Evolutionary conservation across 2,888 invertebrate genomes (phyloP).

Genomic region (Diaphora mendica): DNA sequence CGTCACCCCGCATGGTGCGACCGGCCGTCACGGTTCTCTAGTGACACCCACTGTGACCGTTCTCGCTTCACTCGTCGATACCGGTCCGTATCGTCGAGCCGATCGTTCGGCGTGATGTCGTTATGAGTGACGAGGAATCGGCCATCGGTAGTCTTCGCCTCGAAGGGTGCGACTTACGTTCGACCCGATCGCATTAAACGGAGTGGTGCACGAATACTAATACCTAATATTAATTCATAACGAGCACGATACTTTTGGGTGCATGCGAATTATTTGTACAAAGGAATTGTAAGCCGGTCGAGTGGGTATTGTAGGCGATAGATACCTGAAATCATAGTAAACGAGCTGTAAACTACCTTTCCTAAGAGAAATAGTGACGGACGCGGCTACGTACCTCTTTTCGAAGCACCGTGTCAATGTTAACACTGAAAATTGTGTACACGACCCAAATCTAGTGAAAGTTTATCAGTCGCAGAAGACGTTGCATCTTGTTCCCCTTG

Average conservation of each 20-base stretch:
- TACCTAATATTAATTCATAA: not conserved
- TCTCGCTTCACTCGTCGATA: not conserved
- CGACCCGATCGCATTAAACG: not conserved
- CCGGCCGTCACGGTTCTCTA: not conserved
- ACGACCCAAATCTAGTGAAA: not conserved
- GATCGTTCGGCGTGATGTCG: not conserved
- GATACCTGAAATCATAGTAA: too few species aligned
- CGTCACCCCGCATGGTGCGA: too few species aligned
- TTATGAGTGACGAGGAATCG: not conserved
- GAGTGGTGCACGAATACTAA: slow-evolving; percentile 2
- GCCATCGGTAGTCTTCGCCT: not conserved
- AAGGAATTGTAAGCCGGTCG: not conserved
- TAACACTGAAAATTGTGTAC: not conserved
- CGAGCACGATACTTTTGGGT: not conserved
- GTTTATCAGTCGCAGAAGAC: not conserved
- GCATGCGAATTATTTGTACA: not conserved
- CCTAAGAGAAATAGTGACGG: not conserved
- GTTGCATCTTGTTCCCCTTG: not conserved
- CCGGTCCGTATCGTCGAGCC: not conserved
- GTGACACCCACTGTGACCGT: not conserved
- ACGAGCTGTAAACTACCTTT: not conserved
- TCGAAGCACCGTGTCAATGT: not conserved
- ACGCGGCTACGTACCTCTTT: not conserved
- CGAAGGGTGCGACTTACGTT: not conserved
- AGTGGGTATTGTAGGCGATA: not conserved